A percentile compares a stretch with the other conserved stretches of the same genome.
Conservation (phyloP, 2,888 invertebrate genomes). For the Portevinia maculata region DNA sequence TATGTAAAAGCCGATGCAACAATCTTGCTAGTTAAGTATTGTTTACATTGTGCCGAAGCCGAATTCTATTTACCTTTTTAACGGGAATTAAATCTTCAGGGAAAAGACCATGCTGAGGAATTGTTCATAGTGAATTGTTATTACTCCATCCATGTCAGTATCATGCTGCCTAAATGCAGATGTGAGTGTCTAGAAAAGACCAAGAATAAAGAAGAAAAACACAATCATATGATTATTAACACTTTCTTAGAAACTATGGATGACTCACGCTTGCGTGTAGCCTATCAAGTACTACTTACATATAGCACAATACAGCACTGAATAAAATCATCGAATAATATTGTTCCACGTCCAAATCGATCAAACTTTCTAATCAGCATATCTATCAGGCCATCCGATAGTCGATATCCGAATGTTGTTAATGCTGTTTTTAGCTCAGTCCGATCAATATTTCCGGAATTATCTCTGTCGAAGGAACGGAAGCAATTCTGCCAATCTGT, state of each 20-base stretch:
- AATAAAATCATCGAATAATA: constrained; percentile 99
- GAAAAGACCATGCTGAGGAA: constrained; percentile 96
- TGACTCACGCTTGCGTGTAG: constrained; percentile 44
- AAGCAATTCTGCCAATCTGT: constrained; percentile 99
- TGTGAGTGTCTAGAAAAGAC: constrained; percentile 89
- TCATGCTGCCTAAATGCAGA: constrained; percentile 94
- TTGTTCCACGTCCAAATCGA: constrained; percentile 93
- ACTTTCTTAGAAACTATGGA: constrained; percentile 66
- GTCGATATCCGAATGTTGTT: constrained; percentile 93
- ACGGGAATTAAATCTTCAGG: constrained; percentile 85
- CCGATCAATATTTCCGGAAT: constrained; percentile 95
- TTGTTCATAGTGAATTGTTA: constrained; percentile 97
- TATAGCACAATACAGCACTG: constrained; percentile 97
- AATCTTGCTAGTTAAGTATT: constrained; percentile 5
- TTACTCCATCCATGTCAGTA: constrained; percentile 96
- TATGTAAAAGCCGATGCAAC: not conserved
- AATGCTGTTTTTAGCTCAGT: constrained; percentile 95
- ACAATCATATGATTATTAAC: constrained; percentile 15
- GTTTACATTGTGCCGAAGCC: constrained; percentile 24
- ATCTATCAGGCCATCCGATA: constrained; percentile 92
- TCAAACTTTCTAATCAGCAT: constrained; percentile 96
- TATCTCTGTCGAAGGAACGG: constrained; percentile 95
- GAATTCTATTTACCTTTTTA: constrained; percentile 42
- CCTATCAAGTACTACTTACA: constrained; percentile 85
- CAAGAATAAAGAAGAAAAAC: constrained; percentile 10